Evolutionary conservation across 1,140 invertebrate species (phyloP).

Genomic region (Platyscapa corneri): DNA sequence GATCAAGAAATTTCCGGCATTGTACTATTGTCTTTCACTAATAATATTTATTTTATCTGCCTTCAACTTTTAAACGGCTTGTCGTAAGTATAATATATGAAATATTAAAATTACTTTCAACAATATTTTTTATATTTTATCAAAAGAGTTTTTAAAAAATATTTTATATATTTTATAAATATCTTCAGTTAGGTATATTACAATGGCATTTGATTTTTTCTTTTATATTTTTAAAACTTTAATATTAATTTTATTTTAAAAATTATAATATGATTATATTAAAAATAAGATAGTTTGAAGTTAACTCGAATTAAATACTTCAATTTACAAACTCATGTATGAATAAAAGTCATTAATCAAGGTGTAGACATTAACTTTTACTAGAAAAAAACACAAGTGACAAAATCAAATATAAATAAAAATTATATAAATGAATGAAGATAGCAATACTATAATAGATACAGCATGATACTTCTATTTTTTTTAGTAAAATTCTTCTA

Average conservation of each 20-base stretch:
- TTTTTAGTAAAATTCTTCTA: too few species aligned
- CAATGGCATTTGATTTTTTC: too few species aligned
- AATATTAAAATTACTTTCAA: background rate
- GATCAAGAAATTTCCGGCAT: conserved; percentile 77
- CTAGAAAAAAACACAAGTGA: background rate
- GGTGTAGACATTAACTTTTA: background rate
- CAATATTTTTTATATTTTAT: background rate
- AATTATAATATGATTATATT: too few species aligned
- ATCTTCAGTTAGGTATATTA: background rate
- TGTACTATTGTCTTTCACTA: conserved; percentile 80
- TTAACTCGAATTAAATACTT: background rate
- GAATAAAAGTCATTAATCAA: background rate
- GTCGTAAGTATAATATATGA: conserved; percentile 77
- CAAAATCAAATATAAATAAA: background rate
- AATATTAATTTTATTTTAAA: too few species aligned
- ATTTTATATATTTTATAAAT: background rate
- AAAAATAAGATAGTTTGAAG: too few species aligned
- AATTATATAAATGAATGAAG: background rate
- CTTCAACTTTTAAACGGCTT: conserved; percentile 82
- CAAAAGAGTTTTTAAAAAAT: background rate
- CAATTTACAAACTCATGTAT: background rate
- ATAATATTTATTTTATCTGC: conserved; percentile 84
- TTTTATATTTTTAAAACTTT: too few species aligned
- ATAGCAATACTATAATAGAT: background rate
- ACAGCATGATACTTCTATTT: too few species aligned